Base-by-base conservation (phyloP, 1,140 invertebrate genomes). In the Aphelinus atriplicis region DNA sequence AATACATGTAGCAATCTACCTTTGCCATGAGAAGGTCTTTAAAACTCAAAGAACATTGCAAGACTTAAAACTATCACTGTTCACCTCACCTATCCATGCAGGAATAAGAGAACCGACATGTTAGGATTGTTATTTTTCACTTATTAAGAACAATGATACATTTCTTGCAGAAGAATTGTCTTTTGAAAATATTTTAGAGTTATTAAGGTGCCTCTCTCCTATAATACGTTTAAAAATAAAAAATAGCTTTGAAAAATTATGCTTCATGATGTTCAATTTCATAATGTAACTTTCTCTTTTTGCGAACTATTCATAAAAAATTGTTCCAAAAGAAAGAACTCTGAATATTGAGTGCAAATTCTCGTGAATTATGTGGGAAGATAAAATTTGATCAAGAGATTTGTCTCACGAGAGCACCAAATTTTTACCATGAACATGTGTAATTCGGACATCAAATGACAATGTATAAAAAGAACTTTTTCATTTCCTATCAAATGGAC, bases 311-410 rank as follows among this genome's bases (percentile, higher is more conserved):
- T 68, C 69, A 67, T 80, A 80, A 81, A 81, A 81, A 81, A 85
- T 81, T 83, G 79, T 84, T 84, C 80, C 81, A 77, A 73, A 78
- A 78, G 64, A 78, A 79, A 77, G 74, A 78, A 77, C 78, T 78
- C 78, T 78, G 78, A 82, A 80, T 76, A 81, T 79, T 80, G 77
- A 78, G 65, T 69, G 79, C 77, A 78, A 80, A 79, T 71, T 80
- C 78, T 78, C 77, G 79, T 63, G 67, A 74, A 77, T 60, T 63
- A 78, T 61, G 78, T 62, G 76, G 72, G 71, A 76, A 76, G 77
- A 77, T 78, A 77, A 68, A 76, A 75, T 63, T 63, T 26, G 71
- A 75, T 51, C 26, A 26, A 26, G 26, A 26, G 47, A 75, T 26
- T 26, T 26, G 26, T 26, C 71, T 72, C 57, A 70, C 58, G 48